A percentile compares a stretch with the other conserved stretches of the same genome.
Evolutionary conservation across 2,888 invertebrate species (phyloP).

Genomic region (Strigamia transsilvanica): DNA sequence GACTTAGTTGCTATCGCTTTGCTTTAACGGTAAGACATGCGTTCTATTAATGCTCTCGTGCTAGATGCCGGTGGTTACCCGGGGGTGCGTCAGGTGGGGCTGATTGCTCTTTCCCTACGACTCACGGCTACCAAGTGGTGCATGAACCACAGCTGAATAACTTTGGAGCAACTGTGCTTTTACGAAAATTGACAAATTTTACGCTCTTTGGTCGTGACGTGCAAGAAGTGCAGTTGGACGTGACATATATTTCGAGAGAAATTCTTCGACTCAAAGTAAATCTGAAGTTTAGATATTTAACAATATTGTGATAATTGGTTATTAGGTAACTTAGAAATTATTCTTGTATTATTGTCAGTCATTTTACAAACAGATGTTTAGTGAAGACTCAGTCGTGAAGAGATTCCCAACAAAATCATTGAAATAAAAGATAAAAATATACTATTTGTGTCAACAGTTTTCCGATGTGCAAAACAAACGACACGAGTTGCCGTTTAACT

Average conservation of each 20-base stretch:
- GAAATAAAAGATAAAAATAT: no score
- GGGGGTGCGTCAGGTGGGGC: slow-evolving; percentile 36
- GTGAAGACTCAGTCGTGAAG: no score
- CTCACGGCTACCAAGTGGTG: slow-evolving; percentile 54
- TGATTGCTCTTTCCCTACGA: slow-evolving; percentile 53
- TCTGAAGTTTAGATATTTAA: no score
- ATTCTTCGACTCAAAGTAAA: slow-evolving; percentile 54
- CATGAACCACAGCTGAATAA: background rate
- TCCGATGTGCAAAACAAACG: background rate
- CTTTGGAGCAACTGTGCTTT: background rate
- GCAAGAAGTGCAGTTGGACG: slow-evolving; percentile 51
- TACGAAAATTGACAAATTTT: slow-evolving; percentile 15
- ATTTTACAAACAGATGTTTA: no score
- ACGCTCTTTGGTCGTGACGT: slow-evolving; percentile 53
- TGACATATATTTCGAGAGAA: slow-evolving; percentile 50
- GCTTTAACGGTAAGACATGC: background rate
- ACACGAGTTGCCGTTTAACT: slow-evolving; percentile 61
- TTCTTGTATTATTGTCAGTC: no score
- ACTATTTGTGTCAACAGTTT: slow-evolving; percentile 1
- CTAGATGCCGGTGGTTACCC: slow-evolving; percentile 54
- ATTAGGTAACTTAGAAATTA: no score
- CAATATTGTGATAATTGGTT: no score
- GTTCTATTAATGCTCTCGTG: background rate
- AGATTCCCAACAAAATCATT: no score
- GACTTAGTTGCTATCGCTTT: background rate